These are phyloP conservation scores for Galerucella calmariensis DNA, from an alignment of 2,888 invertebrate genomes.

Conservation along the genomic window DNA sequence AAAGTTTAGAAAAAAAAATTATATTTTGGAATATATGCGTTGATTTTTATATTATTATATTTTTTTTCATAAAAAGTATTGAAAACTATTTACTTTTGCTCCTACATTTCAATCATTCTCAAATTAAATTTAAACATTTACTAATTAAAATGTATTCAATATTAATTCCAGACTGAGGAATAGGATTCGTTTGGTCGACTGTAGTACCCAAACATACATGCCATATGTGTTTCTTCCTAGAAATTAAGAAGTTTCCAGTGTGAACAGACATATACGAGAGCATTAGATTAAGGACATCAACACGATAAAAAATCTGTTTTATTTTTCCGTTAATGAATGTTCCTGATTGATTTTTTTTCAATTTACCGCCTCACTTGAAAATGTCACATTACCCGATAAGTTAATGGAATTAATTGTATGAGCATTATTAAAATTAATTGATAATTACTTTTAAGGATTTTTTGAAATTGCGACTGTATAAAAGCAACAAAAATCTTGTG, in stretches of 20 bases:
- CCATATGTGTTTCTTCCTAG: conserved; percentile 52
- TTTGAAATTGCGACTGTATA: too few species aligned
- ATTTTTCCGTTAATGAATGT: conserved; percentile 35
- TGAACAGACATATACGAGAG: conserved; percentile 47
- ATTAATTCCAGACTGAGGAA: conserved; percentile 3
- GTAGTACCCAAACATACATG: conserved; percentile 38
- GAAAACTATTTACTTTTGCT: too few species aligned
- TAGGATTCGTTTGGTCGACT: conserved; percentile 43
- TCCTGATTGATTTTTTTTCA: conserved; percentile 24
- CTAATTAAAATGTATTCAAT: not conserved
- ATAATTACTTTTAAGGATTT: not conserved
- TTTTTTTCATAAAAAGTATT: too few species aligned
- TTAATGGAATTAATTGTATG: conserved; percentile 10
- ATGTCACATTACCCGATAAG: conserved; percentile 17
- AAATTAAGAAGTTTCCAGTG: conserved; percentile 49
- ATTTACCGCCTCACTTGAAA: conserved; percentile 33
- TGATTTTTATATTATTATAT: too few species aligned
- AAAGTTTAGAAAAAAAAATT: too few species aligned
- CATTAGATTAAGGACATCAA: conserved; percentile 47
- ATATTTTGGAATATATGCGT: too few species aligned
- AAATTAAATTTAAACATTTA: not conserved
- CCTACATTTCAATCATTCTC: too few species aligned
- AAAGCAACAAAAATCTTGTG: too few species aligned
- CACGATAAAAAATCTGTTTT: conserved; percentile 44
- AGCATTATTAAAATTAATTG: not conserved